Percentiles rank a stretch among this genome's conserved stretches.
Conservation (phyloP, 2,113 vertebrate species). For the Danionella cerebrum region DNA sequence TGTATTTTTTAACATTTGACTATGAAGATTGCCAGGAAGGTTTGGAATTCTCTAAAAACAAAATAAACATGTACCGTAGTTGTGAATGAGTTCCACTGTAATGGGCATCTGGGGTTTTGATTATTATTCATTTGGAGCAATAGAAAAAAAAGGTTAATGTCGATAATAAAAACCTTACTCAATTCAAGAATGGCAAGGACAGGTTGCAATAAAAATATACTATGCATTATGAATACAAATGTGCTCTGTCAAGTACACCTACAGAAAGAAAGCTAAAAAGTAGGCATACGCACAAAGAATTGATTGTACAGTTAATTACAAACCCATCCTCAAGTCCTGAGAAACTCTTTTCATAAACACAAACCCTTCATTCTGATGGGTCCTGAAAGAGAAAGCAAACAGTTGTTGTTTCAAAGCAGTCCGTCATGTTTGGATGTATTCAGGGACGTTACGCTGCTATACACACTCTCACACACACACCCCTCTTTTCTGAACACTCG, state of each 20-base stretch:
- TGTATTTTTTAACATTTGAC: no score
- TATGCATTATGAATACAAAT: no score
- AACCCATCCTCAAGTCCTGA: not conserved
- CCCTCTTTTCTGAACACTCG: conserved; percentile 1
- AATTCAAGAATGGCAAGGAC: no score
- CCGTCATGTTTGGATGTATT: not conserved
- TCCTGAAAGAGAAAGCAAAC: not conserved
- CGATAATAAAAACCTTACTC: no score
- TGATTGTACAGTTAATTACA: conserved; percentile 6
- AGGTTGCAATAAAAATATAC: no score
- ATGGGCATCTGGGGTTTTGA: no score
- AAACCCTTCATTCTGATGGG: not conserved
- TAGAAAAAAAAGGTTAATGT: no score
- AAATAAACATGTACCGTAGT: no score
- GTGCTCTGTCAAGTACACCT: not conserved
- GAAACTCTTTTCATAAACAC: conserved; percentile 5
- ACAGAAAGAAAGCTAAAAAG: not conserved
- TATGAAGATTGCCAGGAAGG: no score
- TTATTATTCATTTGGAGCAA: no score
- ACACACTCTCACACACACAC: not conserved
- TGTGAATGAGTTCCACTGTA: no score
- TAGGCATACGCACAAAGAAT: not conserved
- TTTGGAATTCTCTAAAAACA: no score
- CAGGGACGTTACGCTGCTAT: conserved; percentile 1
- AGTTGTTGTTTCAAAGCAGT: not conserved